Evolutionary conservation across 2,888 invertebrate species (phyloP).

Genomic region (Callyntrura sp.): DNA sequence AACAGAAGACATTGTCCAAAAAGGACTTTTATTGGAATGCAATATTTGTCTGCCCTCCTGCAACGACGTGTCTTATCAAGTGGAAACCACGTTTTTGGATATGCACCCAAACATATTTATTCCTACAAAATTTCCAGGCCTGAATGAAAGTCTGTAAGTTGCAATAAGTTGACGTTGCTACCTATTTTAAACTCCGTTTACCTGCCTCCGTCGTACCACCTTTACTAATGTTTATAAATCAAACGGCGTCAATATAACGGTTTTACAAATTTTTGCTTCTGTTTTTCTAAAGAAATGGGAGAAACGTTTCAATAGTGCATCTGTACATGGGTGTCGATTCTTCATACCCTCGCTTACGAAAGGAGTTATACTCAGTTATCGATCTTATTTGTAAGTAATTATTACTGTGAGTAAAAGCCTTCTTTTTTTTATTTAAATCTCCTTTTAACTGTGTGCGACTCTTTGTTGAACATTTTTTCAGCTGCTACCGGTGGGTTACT

Average conservation of each 20-base stretch:
- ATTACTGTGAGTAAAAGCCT: constrained; percentile 31
- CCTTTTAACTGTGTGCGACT: not conserved
- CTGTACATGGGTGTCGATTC: constrained; percentile 79
- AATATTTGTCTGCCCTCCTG: constrained; percentile 68
- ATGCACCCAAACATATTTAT: constrained; percentile 36
- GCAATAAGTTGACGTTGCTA: too few relatives aligned
- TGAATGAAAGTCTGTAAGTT: constrained; percentile 56
- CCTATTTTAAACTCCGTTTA: too few relatives aligned
- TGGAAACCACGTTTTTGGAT: constrained; percentile 71
- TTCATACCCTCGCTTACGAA: constrained; percentile 78
- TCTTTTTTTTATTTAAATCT: not conserved
- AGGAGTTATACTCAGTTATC: constrained; percentile 77
- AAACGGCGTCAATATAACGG: too few relatives aligned
- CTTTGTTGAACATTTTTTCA: constrained; percentile 37
- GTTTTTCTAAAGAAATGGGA: constrained; percentile 72
- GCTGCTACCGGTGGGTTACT: constrained; percentile 79
- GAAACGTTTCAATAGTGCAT: constrained; percentile 80
- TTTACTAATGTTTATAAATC: too few relatives aligned
- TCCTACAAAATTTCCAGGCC: not conserved
- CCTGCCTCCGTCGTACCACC: too few relatives aligned
- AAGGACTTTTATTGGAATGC: constrained; percentile 63
- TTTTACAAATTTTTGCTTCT: not conserved
- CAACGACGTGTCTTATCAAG: constrained; percentile 67
- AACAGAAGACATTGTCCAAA: constrained; percentile 68
- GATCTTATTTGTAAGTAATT: constrained; percentile 79